These are phyloP conservation scores for Botia almorhae DNA, from an alignment of 2,797 vertebrate genomes.

Conservation along the genomic window DNA sequence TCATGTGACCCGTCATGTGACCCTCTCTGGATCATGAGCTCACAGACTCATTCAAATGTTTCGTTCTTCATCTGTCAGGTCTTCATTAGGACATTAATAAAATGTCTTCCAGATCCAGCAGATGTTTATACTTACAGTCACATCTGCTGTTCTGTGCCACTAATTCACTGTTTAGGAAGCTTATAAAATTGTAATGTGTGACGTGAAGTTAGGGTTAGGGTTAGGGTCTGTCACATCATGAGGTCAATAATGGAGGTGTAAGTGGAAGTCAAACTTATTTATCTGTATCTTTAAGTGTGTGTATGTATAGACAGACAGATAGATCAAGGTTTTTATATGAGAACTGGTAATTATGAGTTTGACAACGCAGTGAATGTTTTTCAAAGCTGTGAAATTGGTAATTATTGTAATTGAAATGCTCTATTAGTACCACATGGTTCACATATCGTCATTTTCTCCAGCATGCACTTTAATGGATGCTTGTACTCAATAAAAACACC, in stretches of 20 bases:
- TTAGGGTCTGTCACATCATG: no score
- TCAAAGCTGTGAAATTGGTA: not conserved
- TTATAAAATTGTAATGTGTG: not conserved
- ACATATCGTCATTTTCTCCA: not conserved
- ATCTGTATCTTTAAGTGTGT: no score
- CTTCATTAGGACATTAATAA: slow-evolving; percentile 14
- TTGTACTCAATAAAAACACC: not conserved
- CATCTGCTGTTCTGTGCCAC: not conserved
- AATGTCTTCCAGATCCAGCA: not conserved
- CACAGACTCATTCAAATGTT: slow-evolving; percentile 5
- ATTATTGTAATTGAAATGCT: not conserved
- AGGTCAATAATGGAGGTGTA: not conserved
- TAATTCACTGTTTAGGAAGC: slow-evolving; percentile 14
- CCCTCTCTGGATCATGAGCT: slow-evolving; percentile 17
- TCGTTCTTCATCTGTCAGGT: not conserved
- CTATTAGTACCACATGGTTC: not conserved
- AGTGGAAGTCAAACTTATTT: not conserved
- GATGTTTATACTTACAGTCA: not conserved
- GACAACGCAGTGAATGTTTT: not conserved
- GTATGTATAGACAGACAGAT: no score
- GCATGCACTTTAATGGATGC: not conserved
- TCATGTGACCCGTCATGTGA: slow-evolving; percentile 13
- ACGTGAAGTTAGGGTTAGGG: not conserved
- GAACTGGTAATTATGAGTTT: not conserved
- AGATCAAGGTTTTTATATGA: no score